phyloP scores from a whole-genome alignment of 2,888 invertebrate genomes.

The Belgica antarctica region DNA sequence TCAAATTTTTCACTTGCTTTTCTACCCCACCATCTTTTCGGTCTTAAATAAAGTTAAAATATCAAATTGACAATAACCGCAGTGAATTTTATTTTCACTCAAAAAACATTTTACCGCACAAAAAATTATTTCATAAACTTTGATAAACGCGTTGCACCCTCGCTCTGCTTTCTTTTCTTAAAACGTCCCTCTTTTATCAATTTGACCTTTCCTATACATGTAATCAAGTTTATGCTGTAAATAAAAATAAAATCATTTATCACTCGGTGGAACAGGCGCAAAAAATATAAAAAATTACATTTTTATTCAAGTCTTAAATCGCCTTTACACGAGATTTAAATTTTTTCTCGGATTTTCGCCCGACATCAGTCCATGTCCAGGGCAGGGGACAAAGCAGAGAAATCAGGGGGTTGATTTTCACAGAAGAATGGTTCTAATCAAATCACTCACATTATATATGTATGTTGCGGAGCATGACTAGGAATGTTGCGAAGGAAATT shows the following conservation, averaged over 20 bases:
- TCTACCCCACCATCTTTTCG: not conserved
- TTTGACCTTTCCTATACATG: slow-evolving; percentile 42
- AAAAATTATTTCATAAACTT: slow-evolving; percentile 29
- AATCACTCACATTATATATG: slow-evolving; percentile 35
- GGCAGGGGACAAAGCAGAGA: not conserved
- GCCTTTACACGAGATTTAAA: slow-evolving; percentile 43
- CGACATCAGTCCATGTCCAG: slow-evolving; percentile 13
- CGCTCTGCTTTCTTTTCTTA: not conserved
- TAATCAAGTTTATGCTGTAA: slow-evolving; percentile 44
- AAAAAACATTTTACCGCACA: slow-evolving; percentile 25
- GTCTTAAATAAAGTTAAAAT: slow-evolving; percentile 12
- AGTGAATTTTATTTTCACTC: slow-evolving; percentile 20
- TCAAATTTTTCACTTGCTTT: too few relatives aligned
- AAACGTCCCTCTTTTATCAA: slow-evolving; percentile 35
- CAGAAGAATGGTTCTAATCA: slow-evolving; percentile 33
- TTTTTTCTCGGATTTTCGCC: slow-evolving; percentile 32
- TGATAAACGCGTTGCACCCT: slow-evolving; percentile 25
- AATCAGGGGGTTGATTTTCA: slow-evolving; percentile 19
- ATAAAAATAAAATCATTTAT: slow-evolving; percentile 44
- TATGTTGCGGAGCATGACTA: slow-evolving; percentile 35
- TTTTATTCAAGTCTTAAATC: slow-evolving; percentile 44
- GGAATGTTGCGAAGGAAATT: slow-evolving; percentile 25
- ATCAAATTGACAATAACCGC: slow-evolving; percentile 32
- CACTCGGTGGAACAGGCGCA: slow-evolving; percentile 25
- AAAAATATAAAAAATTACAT: slow-evolving; percentile 42